Percentiles rank a stretch among this genome's conserved stretches.
phyloP scores from a whole-genome alignment of 2,888 invertebrate genomes.

The Furcula furcula region DNA sequence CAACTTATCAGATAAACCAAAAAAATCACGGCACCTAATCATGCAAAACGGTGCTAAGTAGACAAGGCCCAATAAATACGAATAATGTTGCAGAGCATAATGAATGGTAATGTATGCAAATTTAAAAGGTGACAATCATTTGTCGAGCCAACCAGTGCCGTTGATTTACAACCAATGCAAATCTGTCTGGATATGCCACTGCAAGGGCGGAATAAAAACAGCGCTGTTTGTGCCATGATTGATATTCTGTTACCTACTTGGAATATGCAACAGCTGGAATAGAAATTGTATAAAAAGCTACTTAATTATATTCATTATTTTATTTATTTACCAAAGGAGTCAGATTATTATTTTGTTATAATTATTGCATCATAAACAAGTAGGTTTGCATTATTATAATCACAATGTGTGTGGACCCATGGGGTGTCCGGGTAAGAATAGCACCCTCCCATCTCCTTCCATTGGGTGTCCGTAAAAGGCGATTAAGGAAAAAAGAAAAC shows the following conservation, averaged over 20 bases:
- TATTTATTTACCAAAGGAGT: too few species aligned
- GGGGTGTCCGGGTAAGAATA: too few species aligned
- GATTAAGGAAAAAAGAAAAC: too few species aligned
- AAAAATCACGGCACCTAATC: constrained; percentile 60
- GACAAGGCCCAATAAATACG: constrained; percentile 45
- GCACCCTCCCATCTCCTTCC: too few species aligned
- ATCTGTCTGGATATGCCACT: constrained; percentile 65
- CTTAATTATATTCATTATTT: too few species aligned
- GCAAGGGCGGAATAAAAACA: too few species aligned
- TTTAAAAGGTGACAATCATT: constrained; percentile 78
- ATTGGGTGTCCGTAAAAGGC: too few species aligned
- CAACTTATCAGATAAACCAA: constrained; percentile 48
- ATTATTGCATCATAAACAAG: too few species aligned
- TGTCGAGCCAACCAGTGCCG: constrained; percentile 69
- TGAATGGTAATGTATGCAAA: constrained; percentile 74
- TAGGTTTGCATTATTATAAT: too few species aligned
- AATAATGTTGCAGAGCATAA: constrained; percentile 32
- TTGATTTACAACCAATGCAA: constrained; percentile 63
- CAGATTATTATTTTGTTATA: too few species aligned
- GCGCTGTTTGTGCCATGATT: constrained; percentile 58
- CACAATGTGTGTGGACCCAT: too few species aligned
- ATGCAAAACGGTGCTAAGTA: constrained; percentile 61
- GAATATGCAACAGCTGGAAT: constrained; percentile 32
- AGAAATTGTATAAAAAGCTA: too few species aligned
- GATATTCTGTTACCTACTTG: constrained; percentile 49